A percentile compares a stretch with the other conserved stretches of the same genome.
phyloP scores from a whole-genome alignment of 2,888 invertebrate species.

The Chaitophorus viminalis region DNA sequence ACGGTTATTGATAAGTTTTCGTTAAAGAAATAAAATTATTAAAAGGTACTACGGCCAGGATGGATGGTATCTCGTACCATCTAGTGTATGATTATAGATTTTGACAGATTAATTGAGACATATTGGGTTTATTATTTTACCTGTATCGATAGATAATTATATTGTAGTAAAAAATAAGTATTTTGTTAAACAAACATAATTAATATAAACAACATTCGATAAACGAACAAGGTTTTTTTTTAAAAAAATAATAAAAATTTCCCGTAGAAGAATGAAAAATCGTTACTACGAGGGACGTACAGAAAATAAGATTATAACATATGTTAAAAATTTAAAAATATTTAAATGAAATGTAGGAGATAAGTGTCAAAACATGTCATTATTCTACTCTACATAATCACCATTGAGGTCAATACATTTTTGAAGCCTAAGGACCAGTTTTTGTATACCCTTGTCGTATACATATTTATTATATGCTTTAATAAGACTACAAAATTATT shows the following conservation, averaged over 20 bases:
- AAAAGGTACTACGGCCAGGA: neutral
- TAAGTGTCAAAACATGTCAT: too few relatives aligned
- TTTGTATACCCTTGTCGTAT: neutral
- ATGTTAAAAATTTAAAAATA: too few relatives aligned
- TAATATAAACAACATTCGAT: neutral
- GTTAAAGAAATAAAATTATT: neutral
- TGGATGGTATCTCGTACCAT: neutral
- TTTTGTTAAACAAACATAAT: neutral
- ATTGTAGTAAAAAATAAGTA: neutral
- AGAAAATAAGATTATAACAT: too few relatives aligned
- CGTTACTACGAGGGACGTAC: too few relatives aligned
- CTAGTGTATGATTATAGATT: neutral
- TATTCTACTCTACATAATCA: too few relatives aligned
- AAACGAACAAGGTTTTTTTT: too few relatives aligned
- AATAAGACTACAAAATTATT: too few relatives aligned
- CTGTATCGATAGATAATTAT: neutral
- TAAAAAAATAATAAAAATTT: too few relatives aligned
- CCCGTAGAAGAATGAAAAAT: too few relatives aligned
- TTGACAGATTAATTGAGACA: conserved; percentile 21
- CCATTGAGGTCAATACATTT: too few relatives aligned
- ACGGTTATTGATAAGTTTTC: neutral
- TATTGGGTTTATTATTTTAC: neutral
- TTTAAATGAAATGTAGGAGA: too few relatives aligned
- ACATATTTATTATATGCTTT: too few relatives aligned
- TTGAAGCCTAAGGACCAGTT: neutral